Evolutionary conservation across 2,113 vertebrate genomes (phyloP), one percentile per base, ranked within the genome.

Genomic region (Malurus cyaneus): DNA sequence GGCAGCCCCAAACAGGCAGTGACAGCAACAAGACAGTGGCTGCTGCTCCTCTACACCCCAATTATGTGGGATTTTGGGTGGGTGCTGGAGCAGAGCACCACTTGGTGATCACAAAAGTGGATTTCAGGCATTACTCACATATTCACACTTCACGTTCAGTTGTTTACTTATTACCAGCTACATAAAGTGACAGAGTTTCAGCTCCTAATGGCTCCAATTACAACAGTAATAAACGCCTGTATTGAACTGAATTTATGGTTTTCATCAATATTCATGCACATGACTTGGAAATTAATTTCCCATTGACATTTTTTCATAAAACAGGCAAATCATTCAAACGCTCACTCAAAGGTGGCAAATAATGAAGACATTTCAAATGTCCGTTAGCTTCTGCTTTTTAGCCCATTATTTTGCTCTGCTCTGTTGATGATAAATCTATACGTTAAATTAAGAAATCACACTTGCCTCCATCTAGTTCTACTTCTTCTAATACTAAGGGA

Each of bases 271-370:
- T 84, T 94, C 83, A 87, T 46, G 32, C 50, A 82, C 87, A 64
- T 57, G 79, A 82, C 54, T 95, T 77, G 72, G 84, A 93, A 92
- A 92, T 91, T 95, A 89, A 94, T 92, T 95, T 95, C n/a, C 41
- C 86, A 85, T 73, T 73, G 81, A 81, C 54, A 6, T 54, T 84
- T 88, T 94, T 89, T 53, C 59, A 67, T 57, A 91, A 94, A 70
- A 76, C 28, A 72, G 47, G 36, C 87, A 77, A 92, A 82, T 87
- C 31, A 31, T 70, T 95, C 1, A 4, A 47, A 88, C 3, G 6
- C 25, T 87, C 61, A 29, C 84, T 92, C 71, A 66, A 82, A 94
- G 93, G 52, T 34, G 88, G 78, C 50, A 93, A 96, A 69, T 44
- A 94, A 62, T 13, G 20, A 41, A 92, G 46, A 25, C 62, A 92